Base-by-base conservation (phyloP, 2,797 vertebrate genomes). In the Intellagama lesueurii region DNA sequence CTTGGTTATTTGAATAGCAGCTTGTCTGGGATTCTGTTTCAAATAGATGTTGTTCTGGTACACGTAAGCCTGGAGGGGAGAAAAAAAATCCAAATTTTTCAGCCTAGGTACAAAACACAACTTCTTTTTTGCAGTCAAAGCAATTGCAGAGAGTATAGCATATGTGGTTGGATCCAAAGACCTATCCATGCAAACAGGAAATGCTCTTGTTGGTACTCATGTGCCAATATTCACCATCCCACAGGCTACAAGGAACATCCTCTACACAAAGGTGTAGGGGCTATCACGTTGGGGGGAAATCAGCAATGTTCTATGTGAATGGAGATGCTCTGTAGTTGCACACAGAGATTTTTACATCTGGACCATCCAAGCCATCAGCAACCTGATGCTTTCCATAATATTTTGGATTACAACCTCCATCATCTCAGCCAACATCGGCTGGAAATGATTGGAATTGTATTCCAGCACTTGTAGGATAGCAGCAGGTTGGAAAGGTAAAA, bases 41-140 rank as follows among this genome's bases (percentile, higher is more conserved):
- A 98, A 93, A 95, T 98, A 99, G 89, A 99, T 96, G 92, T 99
- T 98, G 95, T 97, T 98, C 94, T 98, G 94, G 94, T 97, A 98
- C 32, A 99, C 96, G 83, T 98, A 99, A 0, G 96, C 98, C 99
- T 99, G 92, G 70, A 87, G 94, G 7, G 93, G 52, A 40, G 88
- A 88, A 16, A 56, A 64, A 79, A 68, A 82, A 70, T 79, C 9
- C 9, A n/a, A 56, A 52, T 87, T 92, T 12, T 91, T 83, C 89
- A 79, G 28, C 79, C 3, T 78, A 87, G 35, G 47, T 7, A 32
- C 32, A 91, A 47, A 89, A 7, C 72, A 73, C 70, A 75, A 83
- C 49, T 68, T 28, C 76, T 86, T 44, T 83, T 86, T 69, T 83
- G 60, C 14, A 91, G 83, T 79, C 69, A 88, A 1, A 47, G 76